phyloP scores from a whole-genome alignment of 2,888 invertebrate genomes.

The Zaprionus obscuricornis region DNA sequence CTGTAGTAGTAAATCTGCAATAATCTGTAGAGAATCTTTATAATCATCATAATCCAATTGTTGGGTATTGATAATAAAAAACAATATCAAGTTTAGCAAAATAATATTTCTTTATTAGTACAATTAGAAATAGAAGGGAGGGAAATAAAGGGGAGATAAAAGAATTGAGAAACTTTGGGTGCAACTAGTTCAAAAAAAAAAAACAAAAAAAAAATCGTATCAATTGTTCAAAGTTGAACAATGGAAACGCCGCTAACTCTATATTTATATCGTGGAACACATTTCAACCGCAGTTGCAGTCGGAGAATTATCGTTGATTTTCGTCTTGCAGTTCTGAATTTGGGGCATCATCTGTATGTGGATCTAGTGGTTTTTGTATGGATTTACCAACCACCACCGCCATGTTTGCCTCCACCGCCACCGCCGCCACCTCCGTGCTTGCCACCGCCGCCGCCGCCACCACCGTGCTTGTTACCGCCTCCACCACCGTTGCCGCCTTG shows the following conservation, averaged over 20 bases:
- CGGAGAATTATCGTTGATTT: constrained; percentile 43
- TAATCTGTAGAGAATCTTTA: no score
- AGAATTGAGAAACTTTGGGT: constrained; percentile 28
- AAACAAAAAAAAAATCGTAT: constrained; percentile 10
- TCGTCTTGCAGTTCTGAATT: constrained; percentile 31
- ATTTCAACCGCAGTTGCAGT: constrained; percentile 36
- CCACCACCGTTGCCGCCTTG: constrained; percentile 41
- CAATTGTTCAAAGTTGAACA: constrained; percentile 7
- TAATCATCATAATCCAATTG: no score
- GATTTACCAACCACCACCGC: constrained; percentile 55
- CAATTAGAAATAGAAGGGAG: constrained; percentile 13
- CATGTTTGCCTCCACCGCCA: constrained; percentile 46
- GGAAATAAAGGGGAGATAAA: constrained; percentile 11
- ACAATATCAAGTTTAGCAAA: constrained; percentile 42
- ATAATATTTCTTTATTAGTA: constrained; percentile 50
- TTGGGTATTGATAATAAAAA: no score
- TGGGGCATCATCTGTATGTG: constrained; percentile 1
- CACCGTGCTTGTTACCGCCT: constrained; percentile 46
- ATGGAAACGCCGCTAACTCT: constrained; percentile 19
- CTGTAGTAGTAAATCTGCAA: no score
- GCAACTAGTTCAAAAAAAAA: constrained; percentile 18
- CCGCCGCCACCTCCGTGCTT: constrained; percentile 43
- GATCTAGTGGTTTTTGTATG: neutral
- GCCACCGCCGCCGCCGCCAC: constrained; percentile 36
- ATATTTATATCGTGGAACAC: constrained; percentile 51